Evolutionary conservation across 2,888 invertebrate genomes (phyloP), one percentile per base, ranked within the genome.

Genomic region (Cheilosia vulpina): DNA sequence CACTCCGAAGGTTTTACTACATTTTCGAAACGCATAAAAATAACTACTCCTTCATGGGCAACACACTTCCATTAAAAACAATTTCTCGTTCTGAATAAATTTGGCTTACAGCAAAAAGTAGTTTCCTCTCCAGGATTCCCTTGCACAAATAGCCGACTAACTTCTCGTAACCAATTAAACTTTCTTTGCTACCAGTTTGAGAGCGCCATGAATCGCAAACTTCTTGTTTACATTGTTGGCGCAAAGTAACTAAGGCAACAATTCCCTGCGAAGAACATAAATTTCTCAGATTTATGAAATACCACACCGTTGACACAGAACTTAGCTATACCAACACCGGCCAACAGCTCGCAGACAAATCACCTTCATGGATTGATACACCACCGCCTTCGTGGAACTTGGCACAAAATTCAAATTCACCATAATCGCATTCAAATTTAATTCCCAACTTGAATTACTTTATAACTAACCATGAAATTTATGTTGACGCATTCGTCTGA

Each of bases 371-470:
- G 19, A 45, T 7, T 13, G 24, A 43, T 60, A 43, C 31, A 38
- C 17, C 17, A 27, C 15, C 6, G 13, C n/a, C 34, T 15, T 27
- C 2, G 19, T 6, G 17, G 6, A 41, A 38, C 38, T 71, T 57
- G 38, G 24, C 34, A 71, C 24, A 27, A 52, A 43, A 71, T 60
- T 71, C 27, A 71, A 71, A 71, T 50, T 52, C 27, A 2, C 52
- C 52, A 27, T 71, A 71, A 71, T 60, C 52, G 50, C 71, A 71
- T 71, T 71, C 17, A 71, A 41, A 60, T 71, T 60, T 60, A 47
- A 71, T 71, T 71, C 60, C 52, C 34, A 71, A 71, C 71, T 71
- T 71, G 60, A 60, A 71, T 71, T 71, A 52, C 71, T 71, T 60
- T 71, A 71, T 38, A 71, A 71, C 71, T 71, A 71, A 71, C 58